phyloP scores from a whole-genome alignment of 2,888 invertebrate genomes.

The Oxytorus armatus region DNA sequence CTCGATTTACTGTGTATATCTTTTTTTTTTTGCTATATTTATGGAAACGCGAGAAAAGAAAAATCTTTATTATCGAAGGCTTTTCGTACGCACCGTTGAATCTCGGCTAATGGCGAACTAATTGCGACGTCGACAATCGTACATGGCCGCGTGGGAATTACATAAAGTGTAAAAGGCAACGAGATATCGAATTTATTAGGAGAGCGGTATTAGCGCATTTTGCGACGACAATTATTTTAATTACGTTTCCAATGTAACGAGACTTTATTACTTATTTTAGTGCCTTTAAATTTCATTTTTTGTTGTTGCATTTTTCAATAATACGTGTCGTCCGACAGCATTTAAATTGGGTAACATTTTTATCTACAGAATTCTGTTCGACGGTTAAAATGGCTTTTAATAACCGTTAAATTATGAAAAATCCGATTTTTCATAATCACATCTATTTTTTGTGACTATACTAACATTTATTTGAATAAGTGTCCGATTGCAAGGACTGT shows the following conservation, averaged over 20 bases:
- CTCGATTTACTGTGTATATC: no score
- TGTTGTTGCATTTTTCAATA: no score
- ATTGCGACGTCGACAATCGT: slow-evolving; percentile 8
- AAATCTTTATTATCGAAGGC: slow-evolving; percentile 6
- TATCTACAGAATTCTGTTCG: no score
- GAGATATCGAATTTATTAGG: not conserved
- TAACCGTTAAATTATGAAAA: not conserved
- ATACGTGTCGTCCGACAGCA: not conserved
- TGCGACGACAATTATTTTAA: not conserved
- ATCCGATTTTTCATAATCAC: not conserved
- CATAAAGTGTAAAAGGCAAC: not conserved
- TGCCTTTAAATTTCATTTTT: not conserved
- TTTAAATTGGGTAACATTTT: no score
- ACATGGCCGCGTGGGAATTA: slow-evolving; percentile 10
- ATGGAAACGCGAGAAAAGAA: not conserved
- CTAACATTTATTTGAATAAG: no score
- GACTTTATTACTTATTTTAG: not conserved
- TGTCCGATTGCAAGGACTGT: no score
- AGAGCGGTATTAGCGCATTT: not conserved
- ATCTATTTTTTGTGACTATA: no score
- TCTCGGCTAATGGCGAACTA: slow-evolving; percentile 5
- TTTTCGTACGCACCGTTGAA: slow-evolving; percentile 8
- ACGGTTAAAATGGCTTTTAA: not conserved
- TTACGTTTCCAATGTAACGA: not conserved
- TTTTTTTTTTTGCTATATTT: not conserved